Evolutionary conservation across 2,888 invertebrate species (phyloP), one percentile per base, ranked within the genome.

Genomic region (Patella depressa): DNA sequence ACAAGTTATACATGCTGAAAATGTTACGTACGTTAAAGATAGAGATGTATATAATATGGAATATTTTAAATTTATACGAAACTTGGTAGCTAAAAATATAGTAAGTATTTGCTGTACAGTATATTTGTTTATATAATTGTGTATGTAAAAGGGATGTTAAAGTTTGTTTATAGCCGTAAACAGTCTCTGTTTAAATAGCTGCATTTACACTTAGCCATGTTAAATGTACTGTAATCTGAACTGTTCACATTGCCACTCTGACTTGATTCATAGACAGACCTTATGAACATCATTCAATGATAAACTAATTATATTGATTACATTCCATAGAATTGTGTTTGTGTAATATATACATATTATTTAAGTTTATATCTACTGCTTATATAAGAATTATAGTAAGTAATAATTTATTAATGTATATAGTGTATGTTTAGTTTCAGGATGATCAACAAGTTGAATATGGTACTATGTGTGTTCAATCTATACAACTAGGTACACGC

Each of bases 11-110:
- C 90, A 91, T 73, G 91, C 92, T 59, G 92, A 92, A 84, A 93
- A 93, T 85, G 88, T 93, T 57, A 90, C 89, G 11, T 93, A 93
- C 81, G 90, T 92, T 84, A 91, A 91, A 81, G 92, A 93, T 83
- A 84, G 92, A 54, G 92, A 92, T 82, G 89, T 93, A 72, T 93
- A 91, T 83, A 91, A 91, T 83, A 85, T 86, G 2, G 91, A 92
- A 72, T 93, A 93, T 83, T 93, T 92, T 86, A 84, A 83, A 55
- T 93, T 93, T 84, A 87, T 93, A 65, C 87, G 88, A 73, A 86
- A 90, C 53, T 84, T 92, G 9, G 84, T 87, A 19, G 80, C 82
- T 11, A 79, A 74, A 71, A 88, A 88, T 79, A 79, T 85, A 73
- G 88, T 88, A 82, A 84, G 84, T 81, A 55, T n/a, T 45, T 45